Evolutionary conservation across 2,113 vertebrate genomes (phyloP).

Genomic region (Burhinus bistriatus): DNA sequence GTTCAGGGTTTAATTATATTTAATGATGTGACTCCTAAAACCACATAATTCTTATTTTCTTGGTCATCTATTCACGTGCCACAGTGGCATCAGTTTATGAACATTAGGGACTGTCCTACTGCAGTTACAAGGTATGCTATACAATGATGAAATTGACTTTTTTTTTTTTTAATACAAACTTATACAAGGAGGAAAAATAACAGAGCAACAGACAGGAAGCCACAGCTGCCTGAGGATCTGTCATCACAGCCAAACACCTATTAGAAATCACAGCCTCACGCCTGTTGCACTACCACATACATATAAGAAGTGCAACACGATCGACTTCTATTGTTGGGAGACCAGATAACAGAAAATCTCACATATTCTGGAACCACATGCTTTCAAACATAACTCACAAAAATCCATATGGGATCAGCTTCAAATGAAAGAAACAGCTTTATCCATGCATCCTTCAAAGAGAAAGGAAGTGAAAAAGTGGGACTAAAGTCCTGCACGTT

Average conservation of each 20-base stretch:
- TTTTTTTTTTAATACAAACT: neutral
- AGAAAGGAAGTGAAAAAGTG: neutral
- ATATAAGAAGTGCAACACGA: neutral
- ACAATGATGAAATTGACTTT: neutral
- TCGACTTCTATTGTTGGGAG: neutral
- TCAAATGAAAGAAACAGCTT: neutral
- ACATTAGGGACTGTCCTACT: neutral
- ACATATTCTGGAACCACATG: neutral
- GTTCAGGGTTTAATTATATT: neutral
- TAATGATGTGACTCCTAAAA: neutral
- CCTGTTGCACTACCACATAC: neutral
- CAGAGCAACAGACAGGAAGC: neutral
- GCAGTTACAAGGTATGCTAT: neutral
- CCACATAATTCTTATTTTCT: neutral
- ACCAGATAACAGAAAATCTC: neutral
- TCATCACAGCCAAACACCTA: neutral
- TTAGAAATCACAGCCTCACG: neutral
- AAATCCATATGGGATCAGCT: neutral
- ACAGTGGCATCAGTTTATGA: neutral
- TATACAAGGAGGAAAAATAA: neutral
- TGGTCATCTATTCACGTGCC: neutral
- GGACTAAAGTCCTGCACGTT: neutral
- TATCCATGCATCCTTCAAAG: neutral
- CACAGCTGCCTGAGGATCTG: neutral
- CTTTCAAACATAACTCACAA: neutral